Base-by-base conservation (phyloP, 2,113 vertebrate species). In the Lynx canadensis region DNA sequence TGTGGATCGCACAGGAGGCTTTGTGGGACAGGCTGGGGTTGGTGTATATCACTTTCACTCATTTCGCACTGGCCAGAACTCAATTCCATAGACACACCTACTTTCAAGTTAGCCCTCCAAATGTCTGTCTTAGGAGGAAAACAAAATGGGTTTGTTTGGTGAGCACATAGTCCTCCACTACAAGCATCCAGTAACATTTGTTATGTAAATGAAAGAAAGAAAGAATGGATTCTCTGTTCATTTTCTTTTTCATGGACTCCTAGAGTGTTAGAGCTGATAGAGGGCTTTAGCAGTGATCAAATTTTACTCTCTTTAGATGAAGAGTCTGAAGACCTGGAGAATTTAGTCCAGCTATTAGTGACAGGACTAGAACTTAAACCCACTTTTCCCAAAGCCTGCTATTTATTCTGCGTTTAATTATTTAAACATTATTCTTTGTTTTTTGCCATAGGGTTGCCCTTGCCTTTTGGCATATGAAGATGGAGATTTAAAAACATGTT, bases 401-500 rank as follows among this genome's bases (percentile, higher is more conserved):
- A 1, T 83, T 78, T 52, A 74, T 79, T 90, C 33, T 31, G 6
- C 31, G 23, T 87, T 65, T 92, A 48, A 74, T 87, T 81, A 69
- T 68, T 92, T 89, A 71, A 84, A 38, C 31, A 48, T 74, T 19
- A 52, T 50, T 85, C 4, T 66, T 95, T 66, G 33, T 88, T 91
- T 86, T 45, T 79, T 90, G 41, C 31, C 19, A 8, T 48, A 66
- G 50, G 31, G 8, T 71, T 57, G 38, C 55, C 52, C 13, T 79
- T 78, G 68, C 38, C 45, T 87, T 96, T 95, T 89, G 74, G 50
- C 79, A 82, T 82, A 45, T 91, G 83, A 95, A 80, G 38, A 48
- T 84, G 36, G 60, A 41, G 23, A 52, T 16, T 65, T 87, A 88
- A 76, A 84, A 79, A 45, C 69, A 66, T 6, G 7, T 89, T 84